Evolutionary conservation across 2,888 invertebrate species (phyloP).

Genomic region (Sminthurinus aureus): DNA sequence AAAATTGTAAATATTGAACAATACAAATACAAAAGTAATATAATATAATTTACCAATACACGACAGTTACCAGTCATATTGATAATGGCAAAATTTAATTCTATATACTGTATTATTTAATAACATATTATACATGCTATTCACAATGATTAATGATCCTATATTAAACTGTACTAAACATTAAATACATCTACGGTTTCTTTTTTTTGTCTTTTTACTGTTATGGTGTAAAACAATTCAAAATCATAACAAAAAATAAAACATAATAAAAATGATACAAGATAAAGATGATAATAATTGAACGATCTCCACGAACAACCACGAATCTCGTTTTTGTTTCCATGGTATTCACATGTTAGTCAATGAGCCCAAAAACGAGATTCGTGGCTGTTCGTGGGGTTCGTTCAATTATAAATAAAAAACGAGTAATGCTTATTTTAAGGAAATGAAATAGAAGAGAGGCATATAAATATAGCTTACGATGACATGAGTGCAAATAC

Average conservation of each 20-base stretch:
- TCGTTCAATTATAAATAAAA: not conserved
- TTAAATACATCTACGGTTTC: not conserved
- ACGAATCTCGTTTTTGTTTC: too few species aligned
- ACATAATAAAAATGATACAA: not conserved
- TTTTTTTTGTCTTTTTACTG: slow-evolving; percentile 16
- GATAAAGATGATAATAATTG: not conserved
- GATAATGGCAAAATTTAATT: not conserved
- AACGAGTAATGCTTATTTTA: not conserved
- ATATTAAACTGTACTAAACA: not conserved
- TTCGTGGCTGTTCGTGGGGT: too few species aligned
- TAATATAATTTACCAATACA: not conserved
- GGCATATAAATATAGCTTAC: too few species aligned
- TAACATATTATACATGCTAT: not conserved
- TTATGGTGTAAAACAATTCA: slow-evolving; percentile 14
- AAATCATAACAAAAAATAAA: not conserved
- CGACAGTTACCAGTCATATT: not conserved
- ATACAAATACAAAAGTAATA: not conserved
- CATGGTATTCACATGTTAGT: too few species aligned
- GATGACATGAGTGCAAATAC: too few species aligned
- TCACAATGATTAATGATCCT: too few species aligned
- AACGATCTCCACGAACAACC: too few species aligned
- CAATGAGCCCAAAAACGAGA: too few species aligned
- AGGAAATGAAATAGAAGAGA: too few species aligned
- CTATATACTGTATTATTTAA: not conserved
- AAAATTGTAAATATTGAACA: too few species aligned